Evolutionary conservation across 2,888 invertebrate species (phyloP), one percentile per base, ranked within the genome.

Genomic region (Hemaris fuciformis): DNA sequence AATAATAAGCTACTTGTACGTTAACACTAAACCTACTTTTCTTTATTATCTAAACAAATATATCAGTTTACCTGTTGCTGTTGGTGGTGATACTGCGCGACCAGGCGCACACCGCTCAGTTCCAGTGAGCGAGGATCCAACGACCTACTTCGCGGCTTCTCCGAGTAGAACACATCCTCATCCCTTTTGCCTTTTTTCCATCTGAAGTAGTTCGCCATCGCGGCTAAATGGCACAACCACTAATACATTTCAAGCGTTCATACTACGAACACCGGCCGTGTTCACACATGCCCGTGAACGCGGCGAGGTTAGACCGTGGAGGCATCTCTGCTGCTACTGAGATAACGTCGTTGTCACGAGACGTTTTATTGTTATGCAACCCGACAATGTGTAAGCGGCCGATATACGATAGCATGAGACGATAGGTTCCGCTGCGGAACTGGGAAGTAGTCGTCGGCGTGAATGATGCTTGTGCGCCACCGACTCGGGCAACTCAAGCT

Each of bases 61-160:
- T 8, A 27, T 27, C 27, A 7, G 31, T 8, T 56, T 77, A 76
- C 73, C 72, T 76, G 75, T 62, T 81, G 79, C 60, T 86, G 85
- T 59, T 85, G 83, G 27, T 85, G 80, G 59, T 85, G 80, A 57
- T 93, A 88, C 73, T 94, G 94, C 10, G 95, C 88, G 60, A 95
- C 92, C 45, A 94, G 81, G 60, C 93, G 92, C 66, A 95, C 93
- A 38, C 96, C 96, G 63, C 95, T 95, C 61, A 94, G 89, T 78
- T 96, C 95, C 77, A 96, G 85, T 7, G 95, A 94, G 67, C 95
- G 94, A 27, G 96, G 94, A 82, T 96, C 96, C 82, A 96, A 84
- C 0, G 96, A 96, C 65, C 95, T 93, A 82, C 96, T 96, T 60
- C 96, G 93, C 8, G 95, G 96, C 75, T 96, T 95, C 68, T 91